Evolutionary conservation across 2,888 invertebrate species (phyloP).

Genomic region (Anarsia innoxiella): DNA sequence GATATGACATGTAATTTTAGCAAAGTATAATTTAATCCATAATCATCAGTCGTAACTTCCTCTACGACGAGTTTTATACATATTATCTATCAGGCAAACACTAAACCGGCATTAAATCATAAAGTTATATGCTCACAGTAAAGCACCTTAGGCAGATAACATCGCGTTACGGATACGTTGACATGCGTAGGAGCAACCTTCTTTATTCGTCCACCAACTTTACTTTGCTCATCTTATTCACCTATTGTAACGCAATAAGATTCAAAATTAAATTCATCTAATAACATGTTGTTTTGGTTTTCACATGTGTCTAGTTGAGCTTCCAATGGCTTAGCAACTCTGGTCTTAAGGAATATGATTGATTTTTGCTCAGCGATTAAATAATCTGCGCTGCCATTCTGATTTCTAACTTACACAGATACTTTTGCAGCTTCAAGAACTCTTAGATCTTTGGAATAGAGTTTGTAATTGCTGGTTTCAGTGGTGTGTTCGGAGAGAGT

Average conservation of each 20-base stretch:
- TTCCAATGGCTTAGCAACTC: no score
- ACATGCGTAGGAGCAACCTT: slow-evolving; percentile 53
- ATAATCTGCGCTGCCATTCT: slow-evolving; percentile 2
- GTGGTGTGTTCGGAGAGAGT: slow-evolving; percentile 3
- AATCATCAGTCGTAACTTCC: slow-evolving; percentile 1
- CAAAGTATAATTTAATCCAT: no score
- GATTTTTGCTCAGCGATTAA: neutral
- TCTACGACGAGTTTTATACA: slow-evolving; percentile 1
- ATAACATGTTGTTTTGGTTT: no score
- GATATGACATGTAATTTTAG: no score
- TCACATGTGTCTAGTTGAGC: no score
- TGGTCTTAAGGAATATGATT: neutral
- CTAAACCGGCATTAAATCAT: slow-evolving; percentile 7
- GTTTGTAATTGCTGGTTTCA: neutral
- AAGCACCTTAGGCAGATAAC: slow-evolving; percentile 43
- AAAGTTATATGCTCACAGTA: slow-evolving; percentile 23
- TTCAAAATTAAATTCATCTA: no score
- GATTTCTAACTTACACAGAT: slow-evolving; percentile 4
- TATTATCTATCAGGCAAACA: slow-evolving; percentile 3
- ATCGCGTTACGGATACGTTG: slow-evolving; percentile 51
- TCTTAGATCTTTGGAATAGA: neutral
- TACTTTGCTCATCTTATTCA: neutral
- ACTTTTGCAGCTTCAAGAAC: neutral
- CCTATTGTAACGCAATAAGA: no score
- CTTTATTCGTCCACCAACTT: slow-evolving; percentile 13